Conservation (phyloP, 2,888 invertebrate species). For the Phyllotreta striolata region DNA sequence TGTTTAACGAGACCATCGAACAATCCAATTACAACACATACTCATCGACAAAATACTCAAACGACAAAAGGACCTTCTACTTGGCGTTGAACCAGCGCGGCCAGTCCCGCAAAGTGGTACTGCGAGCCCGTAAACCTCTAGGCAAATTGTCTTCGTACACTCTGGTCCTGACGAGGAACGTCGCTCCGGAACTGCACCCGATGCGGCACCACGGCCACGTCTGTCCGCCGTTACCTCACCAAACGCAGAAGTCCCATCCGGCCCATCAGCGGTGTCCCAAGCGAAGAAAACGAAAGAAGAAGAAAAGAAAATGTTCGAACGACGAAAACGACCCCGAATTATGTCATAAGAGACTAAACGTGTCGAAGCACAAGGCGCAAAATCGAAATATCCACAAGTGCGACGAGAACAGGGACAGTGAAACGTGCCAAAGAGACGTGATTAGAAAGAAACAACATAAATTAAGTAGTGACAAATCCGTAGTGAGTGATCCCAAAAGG, state of each 20-base stretch:
- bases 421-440: slow-evolving; percentile 61
- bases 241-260: slow-evolving; percentile 49
- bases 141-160: slow-evolving; percentile 80
- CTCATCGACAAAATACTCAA: slow-evolving; percentile 77
- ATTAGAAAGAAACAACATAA: slow-evolving; percentile 52
- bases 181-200: slow-evolving; percentile 63
- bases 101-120: slow-evolving; percentile 75
- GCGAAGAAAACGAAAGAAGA: slow-evolving; percentile 63
- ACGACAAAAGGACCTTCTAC: slow-evolving; percentile 74
- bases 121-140: slow-evolving; percentile 70
- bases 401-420: slow-evolving; percentile 51
- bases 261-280: slow-evolving; percentile 63
- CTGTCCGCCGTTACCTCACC: slow-evolving; percentile 49
- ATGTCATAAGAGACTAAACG: slow-evolving; percentile 49
- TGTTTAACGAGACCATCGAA: slow-evolving; percentile 87
- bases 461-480: slow-evolving; percentile 49
- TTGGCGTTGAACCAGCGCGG: slow-evolving; percentile 80
- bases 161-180: slow-evolving; percentile 71
- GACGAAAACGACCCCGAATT: slow-evolving; percentile 49
- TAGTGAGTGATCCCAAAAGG: slow-evolving; percentile 56
- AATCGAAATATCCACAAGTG: slow-evolving; percentile 56
- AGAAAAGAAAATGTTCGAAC: slow-evolving; percentile 58
- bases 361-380: slow-evolving; percentile 60
- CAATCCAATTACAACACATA: slow-evolving; percentile 87
- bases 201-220: slow-evolving; percentile 59